A percentile compares a stretch with the other conserved stretches of the same genome.
Evolutionary conservation across 2,113 vertebrate genomes (phyloP).

Genomic region (Ardeotis arabs): DNA sequence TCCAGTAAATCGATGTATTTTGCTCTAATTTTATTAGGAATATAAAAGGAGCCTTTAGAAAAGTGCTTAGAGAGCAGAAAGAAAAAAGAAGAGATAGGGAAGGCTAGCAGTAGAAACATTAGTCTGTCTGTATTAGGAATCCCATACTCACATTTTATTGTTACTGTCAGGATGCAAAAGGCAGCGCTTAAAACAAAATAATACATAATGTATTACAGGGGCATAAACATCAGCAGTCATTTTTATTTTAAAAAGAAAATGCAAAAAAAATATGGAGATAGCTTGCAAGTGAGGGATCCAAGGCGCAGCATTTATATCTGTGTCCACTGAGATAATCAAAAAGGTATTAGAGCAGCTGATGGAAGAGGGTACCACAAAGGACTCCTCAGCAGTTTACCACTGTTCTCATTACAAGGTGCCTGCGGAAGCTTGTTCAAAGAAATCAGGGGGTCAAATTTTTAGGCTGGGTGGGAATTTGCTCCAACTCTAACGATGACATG

Average conservation of each 20-base stretch:
- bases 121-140: constrained; percentile 99
- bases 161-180: constrained; percentile 99
- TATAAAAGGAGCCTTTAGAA: constrained; percentile 93
- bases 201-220: constrained; percentile 96
- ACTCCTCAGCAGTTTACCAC: constrained; percentile 62
- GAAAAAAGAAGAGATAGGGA: constrained; percentile 71
- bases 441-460: neutral
- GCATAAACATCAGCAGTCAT: constrained; percentile 92
- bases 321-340: constrained; percentile 68
- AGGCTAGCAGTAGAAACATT: constrained; percentile 88
- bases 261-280: constrained; percentile 71
- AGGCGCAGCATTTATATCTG: constrained; percentile 44
- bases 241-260: constrained; percentile 95
- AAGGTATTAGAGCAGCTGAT: constrained; percentile 72
- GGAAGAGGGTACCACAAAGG: constrained; percentile 52
- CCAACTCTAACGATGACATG: neutral
- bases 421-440: neutral
- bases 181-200: constrained; percentile 98
- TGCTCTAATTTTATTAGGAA: constrained; percentile 94
- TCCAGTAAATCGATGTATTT: constrained; percentile 89
- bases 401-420: neutral
- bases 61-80: constrained; percentile 98
- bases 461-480: neutral
- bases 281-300: constrained; percentile 33
- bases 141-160: constrained; percentile 99